Conservation (phyloP, 2,797 vertebrate species). For the Alosa sapidissima region DNA sequence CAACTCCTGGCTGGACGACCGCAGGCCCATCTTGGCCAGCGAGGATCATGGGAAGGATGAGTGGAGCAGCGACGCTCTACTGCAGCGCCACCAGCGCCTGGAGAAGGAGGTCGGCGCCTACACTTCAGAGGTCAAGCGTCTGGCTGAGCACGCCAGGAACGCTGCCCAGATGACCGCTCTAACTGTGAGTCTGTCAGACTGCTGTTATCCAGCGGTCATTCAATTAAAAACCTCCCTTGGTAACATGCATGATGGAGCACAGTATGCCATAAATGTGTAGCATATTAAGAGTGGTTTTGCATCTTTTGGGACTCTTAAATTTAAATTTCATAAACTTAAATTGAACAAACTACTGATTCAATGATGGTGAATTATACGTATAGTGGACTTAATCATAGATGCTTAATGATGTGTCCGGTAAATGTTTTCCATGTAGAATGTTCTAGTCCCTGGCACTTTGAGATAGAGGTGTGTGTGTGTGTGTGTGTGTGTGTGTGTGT, state of each 20-base stretch:
- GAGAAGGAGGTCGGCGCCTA: conserved; percentile 77
- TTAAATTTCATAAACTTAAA: no score
- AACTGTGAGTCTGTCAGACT: conserved; percentile 63
- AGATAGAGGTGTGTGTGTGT: neutral
- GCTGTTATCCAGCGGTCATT: neutral
- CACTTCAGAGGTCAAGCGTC: conserved; percentile 70
- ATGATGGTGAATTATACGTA: no score
- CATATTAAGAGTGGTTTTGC: neutral
- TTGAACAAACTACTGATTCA: no score
- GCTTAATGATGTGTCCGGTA: no score
- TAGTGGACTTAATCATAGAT: no score
- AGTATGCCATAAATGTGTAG: neutral
- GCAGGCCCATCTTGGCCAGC: conserved; percentile 71
- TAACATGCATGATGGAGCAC: neutral
- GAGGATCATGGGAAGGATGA: conserved; percentile 80
- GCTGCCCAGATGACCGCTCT: conserved; percentile 69
- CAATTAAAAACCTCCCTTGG: neutral
- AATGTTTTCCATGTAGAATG: no score
- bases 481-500: neutral
- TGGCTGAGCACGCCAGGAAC: conserved; percentile 75
- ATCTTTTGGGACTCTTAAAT: neutral
- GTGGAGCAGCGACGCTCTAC: conserved; percentile 66
- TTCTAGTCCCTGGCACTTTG: neutral
- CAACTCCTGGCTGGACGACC: conserved; percentile 80
- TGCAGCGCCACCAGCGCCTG: conserved; percentile 78